phyloP scores from a whole-genome alignment of 2,888 invertebrate species.

The Odontomyia ornata region DNA sequence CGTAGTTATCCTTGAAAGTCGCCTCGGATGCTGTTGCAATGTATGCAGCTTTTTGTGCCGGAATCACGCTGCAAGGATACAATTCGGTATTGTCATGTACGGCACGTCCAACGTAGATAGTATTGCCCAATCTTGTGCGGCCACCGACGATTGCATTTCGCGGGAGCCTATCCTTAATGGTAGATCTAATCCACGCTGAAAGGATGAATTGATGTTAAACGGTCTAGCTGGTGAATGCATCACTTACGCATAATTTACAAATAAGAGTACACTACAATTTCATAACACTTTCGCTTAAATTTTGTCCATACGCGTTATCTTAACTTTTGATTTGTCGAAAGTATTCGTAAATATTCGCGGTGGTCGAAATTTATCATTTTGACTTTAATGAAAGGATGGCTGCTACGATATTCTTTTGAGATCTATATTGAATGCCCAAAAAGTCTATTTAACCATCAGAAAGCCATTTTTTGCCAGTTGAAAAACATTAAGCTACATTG shows the following conservation, averaged over 20 bases:
- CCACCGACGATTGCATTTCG: conserved; percentile 36
- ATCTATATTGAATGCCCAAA: too few species aligned
- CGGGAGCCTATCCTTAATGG: conserved; percentile 29
- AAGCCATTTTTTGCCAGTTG: too few species aligned
- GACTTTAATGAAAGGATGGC: too few species aligned
- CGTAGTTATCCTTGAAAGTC: conserved; percentile 64
- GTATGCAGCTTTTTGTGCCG: conserved; percentile 71
- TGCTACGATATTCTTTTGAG: too few species aligned
- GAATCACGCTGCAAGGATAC: conserved; percentile 70
- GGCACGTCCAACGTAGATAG: conserved; percentile 78
- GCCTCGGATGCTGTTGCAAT: conserved; percentile 73
- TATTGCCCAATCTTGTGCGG: conserved; percentile 17
- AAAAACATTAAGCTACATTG: too few species aligned
- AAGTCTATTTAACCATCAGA: too few species aligned
- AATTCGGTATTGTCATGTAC: conserved; percentile 60
- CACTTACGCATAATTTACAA: conserved; percentile 14
- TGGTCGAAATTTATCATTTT: too few species aligned
- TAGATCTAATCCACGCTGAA: conserved; percentile 24
- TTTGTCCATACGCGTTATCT: too few species aligned
- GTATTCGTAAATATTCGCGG: too few species aligned
- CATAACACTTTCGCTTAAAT: too few species aligned
- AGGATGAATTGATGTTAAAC: background rate
- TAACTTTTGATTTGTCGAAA: too few species aligned
- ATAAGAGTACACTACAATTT: too few species aligned
- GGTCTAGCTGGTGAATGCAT: background rate